Percentiles rank a stretch among this genome's conserved stretches.
These are phyloP conservation scores for Papilio aristodemus DNA, from an alignment of 1,140 invertebrate genomes.

Conservation along the genomic window DNA sequence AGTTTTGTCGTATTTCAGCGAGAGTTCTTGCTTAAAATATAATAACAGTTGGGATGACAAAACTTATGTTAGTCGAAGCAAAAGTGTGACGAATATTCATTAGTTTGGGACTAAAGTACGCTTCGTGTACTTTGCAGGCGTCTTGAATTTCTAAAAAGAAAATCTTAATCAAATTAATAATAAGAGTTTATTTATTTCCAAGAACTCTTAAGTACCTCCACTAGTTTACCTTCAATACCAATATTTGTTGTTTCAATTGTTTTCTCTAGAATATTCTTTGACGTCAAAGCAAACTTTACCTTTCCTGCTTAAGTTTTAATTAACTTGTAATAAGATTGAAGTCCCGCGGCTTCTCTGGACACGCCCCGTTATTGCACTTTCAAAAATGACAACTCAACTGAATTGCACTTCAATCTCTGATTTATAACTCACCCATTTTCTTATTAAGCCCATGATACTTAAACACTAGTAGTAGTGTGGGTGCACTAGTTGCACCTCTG, in stretches of 20 bases:
- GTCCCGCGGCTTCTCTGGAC: background rate
- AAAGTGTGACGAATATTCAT: background rate
- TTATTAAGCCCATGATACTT: background rate
- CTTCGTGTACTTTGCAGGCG: no score
- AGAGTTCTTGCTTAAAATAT: background rate
- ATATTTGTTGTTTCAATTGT: background rate
- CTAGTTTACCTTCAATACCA: background rate
- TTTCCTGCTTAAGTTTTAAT: conserved; percentile 5
- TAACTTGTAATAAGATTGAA: conserved; percentile 5
- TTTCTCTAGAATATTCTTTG: conserved; percentile 8
- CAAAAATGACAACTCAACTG: background rate
- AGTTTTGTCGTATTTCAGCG: background rate
- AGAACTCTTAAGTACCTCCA: background rate
- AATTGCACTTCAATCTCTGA: background rate
- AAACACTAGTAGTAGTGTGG: background rate
- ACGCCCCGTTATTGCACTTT: background rate
- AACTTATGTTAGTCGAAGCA: background rate
- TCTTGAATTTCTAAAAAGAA: no score
- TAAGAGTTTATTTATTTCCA: background rate
- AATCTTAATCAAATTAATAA: conserved; percentile 3
- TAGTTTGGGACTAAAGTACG: no score
- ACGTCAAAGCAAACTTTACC: background rate
- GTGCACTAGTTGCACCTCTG: no score
- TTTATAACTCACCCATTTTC: background rate
- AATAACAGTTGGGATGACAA: background rate